Evolutionary conservation across 2,888 invertebrate species (phyloP).

Genomic region (Diadegma fenestrale): DNA sequence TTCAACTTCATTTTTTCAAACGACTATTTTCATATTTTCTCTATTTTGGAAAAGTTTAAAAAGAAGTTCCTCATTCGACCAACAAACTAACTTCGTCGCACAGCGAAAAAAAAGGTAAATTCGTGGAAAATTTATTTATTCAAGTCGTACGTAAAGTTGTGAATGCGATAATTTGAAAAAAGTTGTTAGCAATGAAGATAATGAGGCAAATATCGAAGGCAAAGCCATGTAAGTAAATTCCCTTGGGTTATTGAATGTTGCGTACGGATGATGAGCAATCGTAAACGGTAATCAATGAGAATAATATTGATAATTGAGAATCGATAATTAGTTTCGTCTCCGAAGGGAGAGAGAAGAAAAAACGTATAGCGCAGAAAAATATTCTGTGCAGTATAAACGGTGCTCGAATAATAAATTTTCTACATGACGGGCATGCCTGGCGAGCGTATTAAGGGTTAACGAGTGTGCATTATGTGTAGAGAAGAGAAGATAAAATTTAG

Average conservation of each 20-base stretch:
- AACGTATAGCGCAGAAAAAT: slow-evolving; percentile 65
- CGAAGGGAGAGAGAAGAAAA: slow-evolving; percentile 5
- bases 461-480: slow-evolving; percentile 74
- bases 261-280: background rate
- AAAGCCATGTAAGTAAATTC: slow-evolving; percentile 19
- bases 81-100: background rate
- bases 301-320: background rate
- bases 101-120: background rate
- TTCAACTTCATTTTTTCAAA: background rate
- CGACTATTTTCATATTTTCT: background rate
- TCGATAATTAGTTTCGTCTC: slow-evolving; percentile 30
- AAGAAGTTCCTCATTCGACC: background rate
- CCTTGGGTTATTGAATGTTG: background rate
- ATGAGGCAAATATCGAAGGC: slow-evolving; percentile 11
- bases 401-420: slow-evolving; percentile 71
- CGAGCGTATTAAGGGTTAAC: slow-evolving; percentile 80
- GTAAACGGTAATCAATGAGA: slow-evolving; percentile 25
- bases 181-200: slow-evolving; percentile 2
- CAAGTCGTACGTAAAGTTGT: slow-evolving; percentile 11
- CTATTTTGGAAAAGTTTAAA: background rate
- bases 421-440: slow-evolving; percentile 80
- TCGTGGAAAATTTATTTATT: background rate
- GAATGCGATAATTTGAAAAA: background rate
- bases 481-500: slow-evolving; percentile 67
- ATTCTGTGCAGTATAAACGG: slow-evolving; percentile 65